Base-by-base conservation (phyloP, 2,888 invertebrate genomes). In the Drosophila anomelani region DNA sequence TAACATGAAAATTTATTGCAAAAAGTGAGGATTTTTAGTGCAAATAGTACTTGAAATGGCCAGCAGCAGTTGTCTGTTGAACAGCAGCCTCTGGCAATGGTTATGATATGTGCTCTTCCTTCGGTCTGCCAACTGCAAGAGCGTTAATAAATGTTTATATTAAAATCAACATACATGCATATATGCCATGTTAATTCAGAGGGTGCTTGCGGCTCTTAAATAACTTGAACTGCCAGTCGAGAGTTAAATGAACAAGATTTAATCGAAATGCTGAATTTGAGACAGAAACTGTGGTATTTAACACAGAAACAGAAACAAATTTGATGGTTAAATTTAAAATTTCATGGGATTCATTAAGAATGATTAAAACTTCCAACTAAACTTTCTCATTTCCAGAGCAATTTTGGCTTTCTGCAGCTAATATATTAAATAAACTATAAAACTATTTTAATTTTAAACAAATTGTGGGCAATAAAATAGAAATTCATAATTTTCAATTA, bases 41-140 rank as follows among this genome's bases (percentile, higher is more conserved):
- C 26, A 67, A 47, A 68, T 41, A 43, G 43, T 20, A 68, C 53
- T 68, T 54, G 32, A 67, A 68, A 47, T 68, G 67, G 36, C 56
- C 47, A 56, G 47, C 47, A 36, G 69, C 39, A n/a, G 32, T 34
- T 23, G 44, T 15, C 34, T 39, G 49, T 23, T 8, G 38, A 47
- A 63, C 38, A 39, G 38, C 34, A 20, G 54, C 41, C 47, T 34
- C 47, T 29, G 43, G 53, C 53, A n/a, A 53, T 53, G n/a, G 43
- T 39, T 67, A 54, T 66, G 38, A 54, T 43, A 38, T 54, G 29
- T 46, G 43, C 41, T 17, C 12, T 44, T 17, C 36, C 34, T 44
- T 44, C 43, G 32, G 13, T 12, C 36, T 32, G 44, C 32, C 15
- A 47, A 15, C 54, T 38, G 44, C 54, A 32, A 67, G 32, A 54